Conservation (phyloP, 2,888 invertebrate genomes). For the Hololepta plana region DNA sequence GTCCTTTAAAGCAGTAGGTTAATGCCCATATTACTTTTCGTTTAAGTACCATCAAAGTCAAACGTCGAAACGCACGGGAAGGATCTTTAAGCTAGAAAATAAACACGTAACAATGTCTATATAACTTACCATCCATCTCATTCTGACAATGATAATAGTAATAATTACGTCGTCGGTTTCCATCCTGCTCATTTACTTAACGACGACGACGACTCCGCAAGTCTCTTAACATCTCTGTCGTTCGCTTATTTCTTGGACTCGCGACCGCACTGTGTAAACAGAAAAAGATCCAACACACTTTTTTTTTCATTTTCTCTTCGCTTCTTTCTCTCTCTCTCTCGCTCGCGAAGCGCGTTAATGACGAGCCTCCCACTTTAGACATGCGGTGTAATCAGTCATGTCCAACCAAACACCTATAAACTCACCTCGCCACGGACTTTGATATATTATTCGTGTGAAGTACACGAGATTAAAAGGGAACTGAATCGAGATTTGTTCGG, state of each 20-base stretch:
- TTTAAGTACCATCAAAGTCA: too few species aligned
- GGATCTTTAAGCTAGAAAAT: too few species aligned
- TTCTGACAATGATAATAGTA: too few species aligned
- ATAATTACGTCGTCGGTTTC: conserved; percentile 21
- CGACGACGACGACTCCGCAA: conserved; percentile 9
- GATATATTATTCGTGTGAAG: conserved; percentile 24
- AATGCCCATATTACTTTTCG: too few species aligned
- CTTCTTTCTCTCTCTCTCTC: conserved; percentile 9
- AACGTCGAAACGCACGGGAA: too few species aligned
- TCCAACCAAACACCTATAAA: conserved; percentile 21
- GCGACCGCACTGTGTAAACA: too few species aligned
- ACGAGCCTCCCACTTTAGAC: conserved; percentile 17
- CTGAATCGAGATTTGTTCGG: conserved; percentile 22
- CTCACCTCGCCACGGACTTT: conserved; percentile 20
- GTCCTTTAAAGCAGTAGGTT: too few species aligned
- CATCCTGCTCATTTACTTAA: conserved; percentile 12
- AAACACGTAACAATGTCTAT: too few species aligned
- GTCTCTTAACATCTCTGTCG: conserved; percentile 8
- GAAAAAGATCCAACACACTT: too few species aligned
- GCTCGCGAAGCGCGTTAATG: conserved; percentile 12
- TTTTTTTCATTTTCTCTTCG: conserved; percentile 3
- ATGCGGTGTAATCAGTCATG: conserved; percentile 23
- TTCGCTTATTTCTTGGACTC: conserved; percentile 8
- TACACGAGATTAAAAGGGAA: conserved; percentile 20
- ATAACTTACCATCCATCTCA: too few species aligned